Base-by-base conservation (phyloP, 2,888 invertebrate genomes). In the Argyra leucocephala region DNA sequence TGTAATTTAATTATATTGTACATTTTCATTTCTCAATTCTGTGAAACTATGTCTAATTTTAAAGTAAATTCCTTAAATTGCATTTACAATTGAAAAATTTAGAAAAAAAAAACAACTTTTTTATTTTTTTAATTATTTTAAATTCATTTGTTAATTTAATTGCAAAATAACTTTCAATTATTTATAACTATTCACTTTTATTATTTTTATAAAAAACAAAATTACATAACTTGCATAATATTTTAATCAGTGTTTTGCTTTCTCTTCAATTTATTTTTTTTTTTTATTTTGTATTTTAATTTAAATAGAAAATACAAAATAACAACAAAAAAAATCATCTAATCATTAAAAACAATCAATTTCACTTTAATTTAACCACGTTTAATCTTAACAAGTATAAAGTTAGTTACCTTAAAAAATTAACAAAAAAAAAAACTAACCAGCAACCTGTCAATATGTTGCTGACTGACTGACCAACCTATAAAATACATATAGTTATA, bases 281-380 rank as follows among this genome's bases (percentile, higher is more conserved):
- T 3, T n/a, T n/a, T 31, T 31, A 31, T 10, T 31, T 31, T 48
- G 18, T n/a, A 48, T 48, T 48, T 48, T 48, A 18, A 48, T 48
- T 48, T 48, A 18, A 48, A 48, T 48, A 48, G n/a, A 15, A 48
- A 48, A 48, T 48, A n/a, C 9, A 18, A 48, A 48, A 18, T n/a
- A 48, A 48, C 18, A 18, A 48, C 12, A 48, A 15, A 48, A 48
- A 48, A 31, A 31, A 31, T 12, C 12, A 3, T 48, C 15, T 48
- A 12, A 48, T 48, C 48, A 48, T 18, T 48, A 48, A 48, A n/a
- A 48, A 48, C 48, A 48, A 48, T 48, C 48, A 48, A 48, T 48
- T 48, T 48, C 48, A 48, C 48, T 48, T 48, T 48, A 48, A 48
- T 48, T 48, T 2, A 48, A 48, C 10, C 37, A 37, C 15, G 37